Conservation (phyloP, 1,140 invertebrate genomes). For the Drosophila subobscura region DNA sequence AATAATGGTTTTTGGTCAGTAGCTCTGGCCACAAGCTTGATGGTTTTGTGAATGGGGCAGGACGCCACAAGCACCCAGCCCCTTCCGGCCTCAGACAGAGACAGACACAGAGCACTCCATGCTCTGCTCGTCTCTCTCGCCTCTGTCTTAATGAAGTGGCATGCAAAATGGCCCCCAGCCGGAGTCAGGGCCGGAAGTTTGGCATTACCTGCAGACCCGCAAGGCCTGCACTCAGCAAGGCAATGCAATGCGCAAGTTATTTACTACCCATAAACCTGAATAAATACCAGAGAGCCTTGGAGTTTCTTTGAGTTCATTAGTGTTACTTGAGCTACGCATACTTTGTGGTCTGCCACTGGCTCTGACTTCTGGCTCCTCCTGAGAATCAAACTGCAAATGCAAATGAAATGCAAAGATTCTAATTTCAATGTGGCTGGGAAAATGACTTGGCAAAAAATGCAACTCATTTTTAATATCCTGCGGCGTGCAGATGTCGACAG, state of each 20-base stretch:
- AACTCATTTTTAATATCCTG: slow-evolving; percentile 81
- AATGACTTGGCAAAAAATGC: slow-evolving; percentile 42
- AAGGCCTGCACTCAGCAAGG: slow-evolving; percentile 11
- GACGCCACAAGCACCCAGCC: background rate
- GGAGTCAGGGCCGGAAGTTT: slow-evolving; percentile 51
- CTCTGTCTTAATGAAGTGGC: slow-evolving; percentile 70
- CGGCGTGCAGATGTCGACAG: slow-evolving; percentile 62
- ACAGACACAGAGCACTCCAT: background rate
- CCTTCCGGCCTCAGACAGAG: slow-evolving; percentile 10
- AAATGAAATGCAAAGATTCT: slow-evolving; percentile 56
- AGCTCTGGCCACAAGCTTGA: slow-evolving; percentile 54
- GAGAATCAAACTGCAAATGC: slow-evolving; percentile 32
- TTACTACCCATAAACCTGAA: slow-evolving; percentile 60
- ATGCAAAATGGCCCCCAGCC: slow-evolving; percentile 23
- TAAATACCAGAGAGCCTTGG: slow-evolving; percentile 28
- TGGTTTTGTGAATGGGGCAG: slow-evolving; percentile 38
- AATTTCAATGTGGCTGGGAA: slow-evolving; percentile 25
- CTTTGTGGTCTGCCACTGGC: no score
- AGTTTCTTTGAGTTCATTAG: slow-evolving; percentile 69
- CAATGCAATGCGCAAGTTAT: slow-evolving; percentile 48
- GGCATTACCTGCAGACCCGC: slow-evolving; percentile 67
- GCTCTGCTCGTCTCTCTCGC: background rate
- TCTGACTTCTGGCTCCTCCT: no score
- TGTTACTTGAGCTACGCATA: slow-evolving; percentile 28
- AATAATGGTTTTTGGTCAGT: slow-evolving; percentile 78